Percentiles rank a stretch among this genome's conserved stretches.
Evolutionary conservation across 2,113 vertebrate genomes (phyloP).

Genomic region (Mirounga angustirostris): DNA sequence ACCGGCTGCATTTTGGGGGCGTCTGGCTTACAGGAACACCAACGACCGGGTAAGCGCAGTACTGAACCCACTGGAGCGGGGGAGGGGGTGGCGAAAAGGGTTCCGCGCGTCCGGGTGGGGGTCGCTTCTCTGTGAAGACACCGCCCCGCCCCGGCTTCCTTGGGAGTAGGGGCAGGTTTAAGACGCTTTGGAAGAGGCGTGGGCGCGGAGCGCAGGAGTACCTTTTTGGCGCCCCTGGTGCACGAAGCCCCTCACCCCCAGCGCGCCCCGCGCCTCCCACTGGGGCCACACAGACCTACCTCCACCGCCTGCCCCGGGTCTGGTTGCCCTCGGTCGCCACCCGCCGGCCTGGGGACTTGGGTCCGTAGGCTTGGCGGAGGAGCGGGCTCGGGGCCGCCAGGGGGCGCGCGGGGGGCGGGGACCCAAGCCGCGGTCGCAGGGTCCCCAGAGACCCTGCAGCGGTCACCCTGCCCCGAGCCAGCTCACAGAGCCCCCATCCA

Average conservation of each 20-base stretch:
- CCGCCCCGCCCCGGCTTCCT: neutral
- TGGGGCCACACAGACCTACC: neutral
- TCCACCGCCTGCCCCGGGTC: neutral
- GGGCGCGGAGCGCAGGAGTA: neutral
- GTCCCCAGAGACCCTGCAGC: too few species aligned
- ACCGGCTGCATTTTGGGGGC: neutral
- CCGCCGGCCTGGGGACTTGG: neutral
- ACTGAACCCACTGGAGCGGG: neutral
- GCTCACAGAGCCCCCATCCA: neutral
- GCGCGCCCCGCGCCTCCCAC: neutral
- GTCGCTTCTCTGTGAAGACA: neutral
- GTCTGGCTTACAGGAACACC: neutral
- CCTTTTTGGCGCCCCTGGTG: neutral
- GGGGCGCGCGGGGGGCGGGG: conserved; percentile 65
- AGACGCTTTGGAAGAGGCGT: neutral
- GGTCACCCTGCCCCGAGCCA: neutral
- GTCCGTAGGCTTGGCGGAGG: neutral
- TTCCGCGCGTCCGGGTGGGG: neutral
- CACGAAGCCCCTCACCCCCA: neutral
- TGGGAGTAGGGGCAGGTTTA: neutral
- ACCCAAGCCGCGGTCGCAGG: too few species aligned
- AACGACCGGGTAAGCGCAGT: neutral
- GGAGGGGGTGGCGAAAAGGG: neutral
- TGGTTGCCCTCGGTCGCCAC: neutral
- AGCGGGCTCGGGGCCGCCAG: conserved; percentile 51